Evolutionary conservation across 2,113 vertebrate genomes (phyloP).

Genomic region (Tenrec ecaudatus): DNA sequence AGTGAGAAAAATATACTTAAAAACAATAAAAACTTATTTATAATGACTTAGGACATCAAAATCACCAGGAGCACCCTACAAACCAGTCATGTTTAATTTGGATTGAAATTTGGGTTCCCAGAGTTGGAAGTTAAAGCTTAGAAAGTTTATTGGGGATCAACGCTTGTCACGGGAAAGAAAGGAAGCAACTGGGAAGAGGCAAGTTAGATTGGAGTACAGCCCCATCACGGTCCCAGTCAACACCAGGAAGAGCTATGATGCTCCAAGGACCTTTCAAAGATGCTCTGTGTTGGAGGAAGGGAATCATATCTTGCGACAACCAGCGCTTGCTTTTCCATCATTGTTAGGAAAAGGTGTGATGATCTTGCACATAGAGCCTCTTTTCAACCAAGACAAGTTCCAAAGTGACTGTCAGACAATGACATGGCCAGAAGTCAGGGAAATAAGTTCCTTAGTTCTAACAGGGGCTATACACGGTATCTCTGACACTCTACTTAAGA

Average conservation of each 20-base stretch:
- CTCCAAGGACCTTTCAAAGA: neutral
- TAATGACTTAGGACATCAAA: neutral
- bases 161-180: neutral
- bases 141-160: neutral
- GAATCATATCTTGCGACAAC: neutral
- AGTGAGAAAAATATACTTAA: neutral
- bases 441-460: neutral
- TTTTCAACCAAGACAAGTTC: conserved; percentile 12
- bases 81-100: neutral
- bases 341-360: neutral
- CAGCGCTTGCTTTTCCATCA: neutral
- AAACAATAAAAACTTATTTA: neutral
- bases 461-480: neutral
- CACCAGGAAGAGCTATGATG: neutral
- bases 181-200: neutral
- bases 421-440: neutral
- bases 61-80: neutral
- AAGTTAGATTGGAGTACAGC: neutral
- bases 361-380: neutral
- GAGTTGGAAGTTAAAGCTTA: neutral
- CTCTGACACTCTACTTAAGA: neutral
- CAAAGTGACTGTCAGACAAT: neutral
- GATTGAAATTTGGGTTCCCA: neutral
- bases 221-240: neutral
- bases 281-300: neutral